These are phyloP conservation scores for Listrodromus nycthemerus DNA, from an alignment of 2,888 invertebrate species.

Conservation along the genomic window DNA sequence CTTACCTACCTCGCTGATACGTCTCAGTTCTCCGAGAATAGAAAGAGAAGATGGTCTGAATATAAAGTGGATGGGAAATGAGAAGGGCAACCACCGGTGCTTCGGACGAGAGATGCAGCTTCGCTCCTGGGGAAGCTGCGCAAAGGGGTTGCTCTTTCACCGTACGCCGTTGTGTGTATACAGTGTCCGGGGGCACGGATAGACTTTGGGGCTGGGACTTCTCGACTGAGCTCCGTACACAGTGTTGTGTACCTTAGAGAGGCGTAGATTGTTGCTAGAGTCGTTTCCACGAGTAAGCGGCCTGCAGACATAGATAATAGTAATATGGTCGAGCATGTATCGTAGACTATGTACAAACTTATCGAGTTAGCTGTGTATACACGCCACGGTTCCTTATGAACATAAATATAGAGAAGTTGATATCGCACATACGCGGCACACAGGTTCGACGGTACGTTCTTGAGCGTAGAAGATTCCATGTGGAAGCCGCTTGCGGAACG, in stretches of 20 bases:
- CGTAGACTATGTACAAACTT: slow-evolving; percentile 29
- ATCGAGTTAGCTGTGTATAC: slow-evolving; percentile 54
- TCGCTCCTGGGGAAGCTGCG: slow-evolving; percentile 40
- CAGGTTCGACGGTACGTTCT: slow-evolving; percentile 6
- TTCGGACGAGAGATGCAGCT: slow-evolving; percentile 59
- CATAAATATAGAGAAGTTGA: slow-evolving; percentile 53
- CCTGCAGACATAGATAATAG: background rate
- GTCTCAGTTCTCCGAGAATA: slow-evolving; percentile 32
- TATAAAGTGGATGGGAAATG: slow-evolving; percentile 83
- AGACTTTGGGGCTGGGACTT: slow-evolving; percentile 36
- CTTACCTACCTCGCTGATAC: slow-evolving; percentile 64
- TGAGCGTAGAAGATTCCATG: slow-evolving; percentile 1
- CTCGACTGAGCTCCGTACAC: background rate
- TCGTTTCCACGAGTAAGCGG: slow-evolving; percentile 6
- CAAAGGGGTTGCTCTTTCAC: slow-evolving; percentile 58
- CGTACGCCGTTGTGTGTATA: slow-evolving; percentile 36
- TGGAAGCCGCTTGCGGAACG: slow-evolving; percentile 9
- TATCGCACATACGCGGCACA: slow-evolving; percentile 32
- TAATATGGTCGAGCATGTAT: slow-evolving; percentile 26
- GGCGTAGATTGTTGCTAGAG: slow-evolving; percentile 57
- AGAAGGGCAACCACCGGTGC: slow-evolving; percentile 75
- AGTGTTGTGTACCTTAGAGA: slow-evolving; percentile 44
- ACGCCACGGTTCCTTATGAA: slow-evolving; percentile 21
- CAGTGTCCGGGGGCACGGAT: slow-evolving; percentile 48
- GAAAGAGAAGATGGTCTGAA: slow-evolving; percentile 78